phyloP scores from a whole-genome alignment of 2,113 vertebrate species.

The Pipra filicauda region DNA sequence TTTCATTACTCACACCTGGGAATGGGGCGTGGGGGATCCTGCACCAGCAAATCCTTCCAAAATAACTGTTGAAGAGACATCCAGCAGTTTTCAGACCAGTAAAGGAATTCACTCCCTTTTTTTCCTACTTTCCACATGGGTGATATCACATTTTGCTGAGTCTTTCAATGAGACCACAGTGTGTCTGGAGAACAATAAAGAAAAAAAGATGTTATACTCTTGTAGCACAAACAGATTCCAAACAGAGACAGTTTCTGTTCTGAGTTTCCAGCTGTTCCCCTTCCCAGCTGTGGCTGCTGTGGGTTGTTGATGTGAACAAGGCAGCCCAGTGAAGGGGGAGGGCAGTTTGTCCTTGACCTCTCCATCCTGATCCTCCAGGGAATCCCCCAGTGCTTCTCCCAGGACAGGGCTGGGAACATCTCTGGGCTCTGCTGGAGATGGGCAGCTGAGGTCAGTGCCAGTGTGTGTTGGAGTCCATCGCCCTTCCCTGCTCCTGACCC shows the following conservation, averaged over 20 bases:
- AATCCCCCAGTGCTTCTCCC: neutral
- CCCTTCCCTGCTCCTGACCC: neutral
- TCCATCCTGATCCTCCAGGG: neutral
- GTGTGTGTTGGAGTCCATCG: neutral
- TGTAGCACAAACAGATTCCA: neutral
- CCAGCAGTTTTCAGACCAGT: neutral
- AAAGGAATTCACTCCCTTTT: neutral
- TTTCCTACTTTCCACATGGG: neutral
- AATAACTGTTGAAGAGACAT: neutral
- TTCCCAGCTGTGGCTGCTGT: neutral
- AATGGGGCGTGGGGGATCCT: neutral
- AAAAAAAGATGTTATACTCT: neutral
- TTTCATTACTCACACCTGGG: neutral
- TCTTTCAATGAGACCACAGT: neutral
- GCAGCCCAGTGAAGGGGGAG: neutral
- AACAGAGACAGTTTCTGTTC: neutral
- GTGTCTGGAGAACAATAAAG: neutral
- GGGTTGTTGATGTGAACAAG: neutral
- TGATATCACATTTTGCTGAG: neutral
- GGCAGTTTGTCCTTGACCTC: neutral
- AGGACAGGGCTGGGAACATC: neutral
- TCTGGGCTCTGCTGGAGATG: neutral
- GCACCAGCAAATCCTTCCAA: slow-evolving; percentile 23
- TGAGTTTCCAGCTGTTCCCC: neutral
- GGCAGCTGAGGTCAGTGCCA: accelerated